These are phyloP conservation scores for Ailuropoda melanoleuca DNA, from an alignment of 2,113 vertebrate species.

Conservation along the genomic window DNA sequence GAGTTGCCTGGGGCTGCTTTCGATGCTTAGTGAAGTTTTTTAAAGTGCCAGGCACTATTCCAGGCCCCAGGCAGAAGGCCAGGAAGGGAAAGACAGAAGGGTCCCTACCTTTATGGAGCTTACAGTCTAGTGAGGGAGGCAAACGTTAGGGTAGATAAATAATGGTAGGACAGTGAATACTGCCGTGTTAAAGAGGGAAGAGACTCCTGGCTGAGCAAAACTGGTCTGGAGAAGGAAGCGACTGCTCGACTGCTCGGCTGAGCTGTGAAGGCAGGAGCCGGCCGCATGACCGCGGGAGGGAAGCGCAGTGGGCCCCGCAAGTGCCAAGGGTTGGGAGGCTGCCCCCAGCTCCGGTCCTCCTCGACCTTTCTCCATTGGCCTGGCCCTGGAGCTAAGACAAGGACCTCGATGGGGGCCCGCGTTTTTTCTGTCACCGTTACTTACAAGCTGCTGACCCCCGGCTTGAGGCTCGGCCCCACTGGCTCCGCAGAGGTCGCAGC, in stretches of 20 bases:
- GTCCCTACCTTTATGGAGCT: background rate
- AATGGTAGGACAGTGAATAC: background rate
- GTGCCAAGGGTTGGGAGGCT: background rate
- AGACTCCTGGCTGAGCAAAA: background rate
- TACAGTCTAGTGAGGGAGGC: background rate
- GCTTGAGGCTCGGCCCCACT: background rate
- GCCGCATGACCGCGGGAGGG: fast-evolving
- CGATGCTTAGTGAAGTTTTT: background rate
- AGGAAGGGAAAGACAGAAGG: background rate
- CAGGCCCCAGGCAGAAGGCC: background rate
- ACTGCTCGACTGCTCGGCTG: background rate
- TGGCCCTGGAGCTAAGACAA: background rate
- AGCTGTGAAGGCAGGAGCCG: too few relatives aligned
- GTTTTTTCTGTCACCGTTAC: background rate
- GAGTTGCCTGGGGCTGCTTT: slow-evolving; percentile 14
- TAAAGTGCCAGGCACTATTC: background rate
- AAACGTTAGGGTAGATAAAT: background rate
- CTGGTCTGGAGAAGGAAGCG: background rate
- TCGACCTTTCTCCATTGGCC: background rate
- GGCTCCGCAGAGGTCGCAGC: background rate
- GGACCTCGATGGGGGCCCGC: background rate
- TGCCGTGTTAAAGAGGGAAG: background rate
- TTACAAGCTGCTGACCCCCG: background rate
- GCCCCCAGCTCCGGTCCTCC: background rate
- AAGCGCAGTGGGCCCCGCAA: background rate